Evolutionary conservation across 1,140 invertebrate species (phyloP).

Genomic region (Contarinia nasturtii): DNA sequence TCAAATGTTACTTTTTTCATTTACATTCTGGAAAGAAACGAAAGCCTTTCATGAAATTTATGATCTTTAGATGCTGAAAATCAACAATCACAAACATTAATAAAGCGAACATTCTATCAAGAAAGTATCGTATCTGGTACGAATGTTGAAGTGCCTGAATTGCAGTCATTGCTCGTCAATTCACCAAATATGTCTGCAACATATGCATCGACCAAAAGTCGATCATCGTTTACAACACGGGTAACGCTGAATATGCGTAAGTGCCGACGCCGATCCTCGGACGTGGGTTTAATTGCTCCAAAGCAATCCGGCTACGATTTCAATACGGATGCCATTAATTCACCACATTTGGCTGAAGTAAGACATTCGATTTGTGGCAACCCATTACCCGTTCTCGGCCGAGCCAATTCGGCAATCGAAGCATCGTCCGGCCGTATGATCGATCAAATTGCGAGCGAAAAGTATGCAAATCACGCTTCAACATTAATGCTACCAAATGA

Average conservation of each 20-base stretch:
- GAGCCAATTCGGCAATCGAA: neutral
- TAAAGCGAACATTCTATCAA: neutral
- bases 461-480: neutral
- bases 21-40: too few relatives aligned
- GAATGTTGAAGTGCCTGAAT: too few relatives aligned
- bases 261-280: neutral
- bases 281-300: neutral
- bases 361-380: neutral
- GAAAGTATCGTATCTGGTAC: neutral
- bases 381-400: neutral
- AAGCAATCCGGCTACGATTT: neutral
- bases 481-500: neutral
- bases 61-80: too few relatives aligned
- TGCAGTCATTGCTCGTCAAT: neutral
- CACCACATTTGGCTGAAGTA: neutral
- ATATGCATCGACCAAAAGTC: too few relatives aligned
- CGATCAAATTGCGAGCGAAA: neutral
- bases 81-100: neutral
- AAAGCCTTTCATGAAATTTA: too few relatives aligned
- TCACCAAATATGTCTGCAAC: neutral
- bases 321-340: neutral
- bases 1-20: too few relatives aligned
- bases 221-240: neutral
- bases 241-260: slow-evolving; percentile 2
- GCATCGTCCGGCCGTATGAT: neutral